Base-by-base conservation (phyloP, 2,113 vertebrate genomes). In the Coryphaenoides rupestris region DNA sequence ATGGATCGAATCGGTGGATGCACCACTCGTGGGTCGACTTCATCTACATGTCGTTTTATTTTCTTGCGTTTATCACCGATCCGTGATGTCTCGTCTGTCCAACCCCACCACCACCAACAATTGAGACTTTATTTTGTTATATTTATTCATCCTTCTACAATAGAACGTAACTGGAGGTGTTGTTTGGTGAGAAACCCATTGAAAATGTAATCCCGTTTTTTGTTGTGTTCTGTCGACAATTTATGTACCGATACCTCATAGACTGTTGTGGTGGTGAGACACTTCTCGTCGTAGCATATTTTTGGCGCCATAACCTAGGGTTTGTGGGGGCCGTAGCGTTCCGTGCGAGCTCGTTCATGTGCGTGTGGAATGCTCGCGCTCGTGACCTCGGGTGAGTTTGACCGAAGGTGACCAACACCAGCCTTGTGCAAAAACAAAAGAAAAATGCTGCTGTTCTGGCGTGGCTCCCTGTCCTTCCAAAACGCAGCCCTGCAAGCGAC, bases 391-490 rank as follows among this genome's bases (percentile, higher is more conserved):
- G 93, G 90, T 94, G 93, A 86, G 91, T 94, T 89, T 91, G 97
- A 98, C 97, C 96, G 98, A 99, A 99, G 96, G 98, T 90, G 92
- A 26, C 3, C 3, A 26, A 26, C 94, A 96, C 95, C 91, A 93
- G 95, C 95, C 94, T 93, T 94, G 94, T 92, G 90, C 92, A 40
- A 40, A 40, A 7, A 13, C 3, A 26, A 26, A 26, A 26, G 6
- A 26, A 26, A 92, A 84, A 96, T 98, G 97, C 97, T 98, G 97
- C 95, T 98, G 90, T 92, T 89, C 91, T 92, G 92, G 93, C 93
- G 92, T 93, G 93, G 93, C 95, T 96, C 97, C 93, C 89, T 90
- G 95, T 96, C 94, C 96, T 97, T 95, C 88, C 92, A 90, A 93
- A 89, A 82, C 6, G 70, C 89, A 76, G 86, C 91, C 92, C 93